Evolutionary conservation across 35 echinoderm and acorn worm genomes (phyloP).

Genomic region (Acanthaster planci): DNA sequence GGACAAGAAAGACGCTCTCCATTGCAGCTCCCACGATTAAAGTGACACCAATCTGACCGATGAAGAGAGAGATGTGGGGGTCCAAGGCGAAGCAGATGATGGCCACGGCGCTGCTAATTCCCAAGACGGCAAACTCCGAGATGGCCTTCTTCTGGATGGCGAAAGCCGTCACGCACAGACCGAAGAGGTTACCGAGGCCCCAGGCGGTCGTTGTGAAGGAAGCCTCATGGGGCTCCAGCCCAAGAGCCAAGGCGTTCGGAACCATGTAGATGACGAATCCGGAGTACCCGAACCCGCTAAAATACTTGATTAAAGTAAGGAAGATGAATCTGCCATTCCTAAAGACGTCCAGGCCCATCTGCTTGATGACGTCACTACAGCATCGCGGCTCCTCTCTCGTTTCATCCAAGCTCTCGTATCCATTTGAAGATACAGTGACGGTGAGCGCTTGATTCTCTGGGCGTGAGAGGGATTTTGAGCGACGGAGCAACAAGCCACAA

Average conservation of each 20-base stretch:
- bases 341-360: not conserved
- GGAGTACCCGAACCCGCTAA: not conserved
- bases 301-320: not conserved
- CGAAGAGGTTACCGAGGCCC: not conserved
- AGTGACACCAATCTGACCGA: not conserved
- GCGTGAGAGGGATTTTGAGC: not conserved
- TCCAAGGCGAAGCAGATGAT: not conserved
- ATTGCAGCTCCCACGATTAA: not conserved
- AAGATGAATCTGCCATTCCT: not conserved
- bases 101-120: not conserved
- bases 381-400: not conserved
- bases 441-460: not conserved
- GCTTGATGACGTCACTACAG: not conserved
- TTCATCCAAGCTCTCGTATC: not conserved
- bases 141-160: not conserved
- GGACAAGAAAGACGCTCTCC: not conserved
- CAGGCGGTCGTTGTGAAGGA: not conserved
- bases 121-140: not conserved
- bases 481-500: not conserved
- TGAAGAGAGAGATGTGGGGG: not conserved
- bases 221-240: not conserved
- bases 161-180: not conserved
- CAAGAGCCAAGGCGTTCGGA: not conserved
- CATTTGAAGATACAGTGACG: not conserved
- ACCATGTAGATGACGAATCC: conserved; percentile 14